Conservation (phyloP, 2,888 invertebrate genomes). For the Thymelicus sylvestris region DNA sequence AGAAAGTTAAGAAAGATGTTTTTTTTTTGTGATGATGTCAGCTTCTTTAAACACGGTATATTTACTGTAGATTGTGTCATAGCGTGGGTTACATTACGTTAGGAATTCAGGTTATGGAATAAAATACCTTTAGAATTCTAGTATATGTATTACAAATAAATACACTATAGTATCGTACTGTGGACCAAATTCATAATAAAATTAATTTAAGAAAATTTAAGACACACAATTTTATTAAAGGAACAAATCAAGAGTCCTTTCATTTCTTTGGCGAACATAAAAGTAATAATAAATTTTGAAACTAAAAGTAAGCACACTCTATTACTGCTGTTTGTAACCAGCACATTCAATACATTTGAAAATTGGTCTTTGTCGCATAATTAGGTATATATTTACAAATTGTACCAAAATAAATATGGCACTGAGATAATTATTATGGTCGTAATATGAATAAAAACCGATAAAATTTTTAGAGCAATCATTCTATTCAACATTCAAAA, state of each 20-base stretch:
- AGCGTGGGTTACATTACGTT: too few relatives aligned
- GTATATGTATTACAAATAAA: constrained; percentile 74
- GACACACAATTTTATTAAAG: constrained; percentile 49
- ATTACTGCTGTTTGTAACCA: constrained; percentile 14
- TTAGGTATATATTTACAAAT: constrained; percentile 51
- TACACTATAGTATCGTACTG: constrained; percentile 64
- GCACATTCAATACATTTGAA: constrained; percentile 21
- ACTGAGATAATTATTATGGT: constrained; percentile 1
- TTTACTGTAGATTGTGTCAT: too few relatives aligned
- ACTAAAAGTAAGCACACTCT: constrained; percentile 4
- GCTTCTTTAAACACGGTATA: too few relatives aligned
- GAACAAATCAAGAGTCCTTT: constrained; percentile 38
- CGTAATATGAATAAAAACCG: neutral
- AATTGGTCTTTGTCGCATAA: constrained; percentile 15
- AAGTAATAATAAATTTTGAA: constrained; percentile 45
- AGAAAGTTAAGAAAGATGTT: too few relatives aligned
- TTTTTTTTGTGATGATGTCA: too few relatives aligned
- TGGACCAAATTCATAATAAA: constrained; percentile 58
- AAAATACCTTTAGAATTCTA: constrained; percentile 43
- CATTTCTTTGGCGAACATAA: constrained; percentile 53
- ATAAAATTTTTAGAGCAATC: too few relatives aligned
- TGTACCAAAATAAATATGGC: constrained; percentile 42
- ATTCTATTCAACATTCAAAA: too few relatives aligned
- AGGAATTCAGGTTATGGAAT: constrained; percentile 17
- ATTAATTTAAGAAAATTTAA: constrained; percentile 47